phyloP scores from a whole-genome alignment of 2,797 vertebrate genomes.

The Furcifer pardalis region DNA sequence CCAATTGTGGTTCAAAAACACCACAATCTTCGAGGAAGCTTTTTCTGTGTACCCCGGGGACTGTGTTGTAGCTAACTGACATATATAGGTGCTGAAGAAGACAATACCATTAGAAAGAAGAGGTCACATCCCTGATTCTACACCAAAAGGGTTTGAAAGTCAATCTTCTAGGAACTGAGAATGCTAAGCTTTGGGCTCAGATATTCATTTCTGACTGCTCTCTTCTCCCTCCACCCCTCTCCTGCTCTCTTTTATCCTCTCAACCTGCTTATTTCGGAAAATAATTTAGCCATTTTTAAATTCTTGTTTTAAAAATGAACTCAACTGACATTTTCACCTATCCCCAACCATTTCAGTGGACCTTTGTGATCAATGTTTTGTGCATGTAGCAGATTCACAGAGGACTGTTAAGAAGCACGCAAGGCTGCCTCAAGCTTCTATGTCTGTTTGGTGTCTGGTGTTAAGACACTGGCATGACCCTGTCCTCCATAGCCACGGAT shows the following conservation, averaged over 20 bases:
- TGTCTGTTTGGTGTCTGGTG: constrained; percentile 29
- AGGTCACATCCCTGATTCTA: background rate
- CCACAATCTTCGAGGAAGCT: too few species aligned
- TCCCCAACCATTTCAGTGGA: background rate
- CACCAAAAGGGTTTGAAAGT: background rate
- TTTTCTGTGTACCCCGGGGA: too few species aligned
- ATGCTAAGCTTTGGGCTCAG: background rate
- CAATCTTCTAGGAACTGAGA: background rate
- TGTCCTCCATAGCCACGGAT: background rate
- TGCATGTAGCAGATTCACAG: background rate
- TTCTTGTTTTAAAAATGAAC: background rate
- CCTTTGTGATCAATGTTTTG: background rate
- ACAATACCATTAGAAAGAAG: background rate
- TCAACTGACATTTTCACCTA: background rate
- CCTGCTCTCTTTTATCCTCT: background rate
- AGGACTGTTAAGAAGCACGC: background rate
- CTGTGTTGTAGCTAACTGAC: background rate
- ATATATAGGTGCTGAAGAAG: background rate
- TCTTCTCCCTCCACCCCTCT: background rate
- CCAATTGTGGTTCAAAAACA: too few species aligned
- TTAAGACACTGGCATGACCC: constrained; percentile 33
- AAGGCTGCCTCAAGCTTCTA: constrained; percentile 13
- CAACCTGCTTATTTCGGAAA: background rate
- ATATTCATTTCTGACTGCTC: background rate
- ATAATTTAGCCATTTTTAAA: background rate